Conservation (phyloP, 2,797 vertebrate genomes). For the Danio tinwini region DNA sequence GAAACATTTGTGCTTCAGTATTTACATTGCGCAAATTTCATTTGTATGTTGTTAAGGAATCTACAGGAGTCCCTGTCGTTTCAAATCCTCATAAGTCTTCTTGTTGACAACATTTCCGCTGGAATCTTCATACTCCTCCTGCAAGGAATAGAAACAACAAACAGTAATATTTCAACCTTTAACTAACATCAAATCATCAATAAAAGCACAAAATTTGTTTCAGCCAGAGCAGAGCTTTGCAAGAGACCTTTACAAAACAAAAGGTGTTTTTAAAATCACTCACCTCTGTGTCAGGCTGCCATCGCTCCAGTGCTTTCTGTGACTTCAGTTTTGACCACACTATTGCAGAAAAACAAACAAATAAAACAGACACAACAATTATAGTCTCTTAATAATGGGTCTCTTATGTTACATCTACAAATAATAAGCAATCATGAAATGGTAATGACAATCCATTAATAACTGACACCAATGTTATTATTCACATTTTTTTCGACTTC, state of each 20-base stretch:
- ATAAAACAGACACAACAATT: no score
- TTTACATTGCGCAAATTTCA: neutral
- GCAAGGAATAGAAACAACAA: constrained; percentile 43
- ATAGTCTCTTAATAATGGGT: no score
- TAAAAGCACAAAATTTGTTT: neutral
- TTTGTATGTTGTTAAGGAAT: neutral
- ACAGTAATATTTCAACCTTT: neutral
- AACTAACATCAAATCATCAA: neutral
- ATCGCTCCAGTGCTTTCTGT: constrained; percentile 94
- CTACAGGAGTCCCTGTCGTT: constrained; percentile 93
- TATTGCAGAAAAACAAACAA: constrained; percentile 59
- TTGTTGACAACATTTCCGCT: constrained; percentile 98
- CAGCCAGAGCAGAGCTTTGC: neutral
- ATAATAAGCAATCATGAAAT: neutral
- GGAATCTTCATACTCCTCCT: constrained; percentile 99
- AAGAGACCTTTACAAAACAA: neutral
- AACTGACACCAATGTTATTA: neutral
- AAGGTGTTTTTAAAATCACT: neutral
- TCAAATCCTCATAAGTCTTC: constrained; percentile 98
- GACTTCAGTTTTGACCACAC: constrained; percentile 98
- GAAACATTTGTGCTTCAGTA: neutral
- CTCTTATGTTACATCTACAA: neutral
- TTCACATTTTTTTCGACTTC: neutral
- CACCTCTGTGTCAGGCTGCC: constrained; percentile 97
- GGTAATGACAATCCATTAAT: neutral